Evolutionary conservation across 2,113 vertebrate genomes (phyloP).

Genomic region (Acrocephalus arundinaceus): DNA sequence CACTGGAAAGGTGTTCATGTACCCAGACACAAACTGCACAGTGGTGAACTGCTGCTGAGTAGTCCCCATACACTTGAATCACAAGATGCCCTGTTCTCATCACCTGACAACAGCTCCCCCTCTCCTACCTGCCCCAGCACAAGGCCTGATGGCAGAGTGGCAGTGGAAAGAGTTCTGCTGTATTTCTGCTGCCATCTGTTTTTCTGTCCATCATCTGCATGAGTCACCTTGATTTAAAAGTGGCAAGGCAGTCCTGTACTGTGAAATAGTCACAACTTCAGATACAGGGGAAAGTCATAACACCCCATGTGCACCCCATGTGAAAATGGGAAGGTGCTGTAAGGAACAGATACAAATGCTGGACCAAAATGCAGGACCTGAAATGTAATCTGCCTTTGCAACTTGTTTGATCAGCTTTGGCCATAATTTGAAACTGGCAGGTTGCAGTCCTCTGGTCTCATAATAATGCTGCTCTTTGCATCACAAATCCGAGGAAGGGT

Average conservation of each 20-base stretch:
- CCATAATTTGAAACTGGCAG: neutral
- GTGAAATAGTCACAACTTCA: neutral
- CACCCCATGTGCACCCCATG: rapidly evolving
- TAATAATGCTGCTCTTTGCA: neutral
- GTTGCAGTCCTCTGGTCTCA: neutral
- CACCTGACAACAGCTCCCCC: rapidly evolving
- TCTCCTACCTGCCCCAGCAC: rapidly evolving
- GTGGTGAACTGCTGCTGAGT: neutral
- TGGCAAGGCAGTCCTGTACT: neutral
- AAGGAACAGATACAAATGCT: neutral
- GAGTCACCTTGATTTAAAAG: neutral
- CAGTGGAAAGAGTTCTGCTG: too few species aligned
- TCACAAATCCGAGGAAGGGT: too few species aligned
- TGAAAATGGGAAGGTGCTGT: neutral
- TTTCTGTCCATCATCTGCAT: neutral
- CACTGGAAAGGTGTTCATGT: rapidly evolving
- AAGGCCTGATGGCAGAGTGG: neutral
- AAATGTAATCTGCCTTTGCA: neutral
- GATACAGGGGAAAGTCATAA: rapidly evolving
- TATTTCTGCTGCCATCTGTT: neutral
- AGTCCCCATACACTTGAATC: neutral
- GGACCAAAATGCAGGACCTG: neutral
- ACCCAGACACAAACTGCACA: neutral
- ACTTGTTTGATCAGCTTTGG: neutral
- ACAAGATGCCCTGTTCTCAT: neutral